A percentile compares a stretch with the other conserved stretches of the same genome.
These are phyloP conservation scores for Allobates femoralis DNA, from an alignment of 2,797 vertebrate species.

Conservation along the genomic window DNA sequence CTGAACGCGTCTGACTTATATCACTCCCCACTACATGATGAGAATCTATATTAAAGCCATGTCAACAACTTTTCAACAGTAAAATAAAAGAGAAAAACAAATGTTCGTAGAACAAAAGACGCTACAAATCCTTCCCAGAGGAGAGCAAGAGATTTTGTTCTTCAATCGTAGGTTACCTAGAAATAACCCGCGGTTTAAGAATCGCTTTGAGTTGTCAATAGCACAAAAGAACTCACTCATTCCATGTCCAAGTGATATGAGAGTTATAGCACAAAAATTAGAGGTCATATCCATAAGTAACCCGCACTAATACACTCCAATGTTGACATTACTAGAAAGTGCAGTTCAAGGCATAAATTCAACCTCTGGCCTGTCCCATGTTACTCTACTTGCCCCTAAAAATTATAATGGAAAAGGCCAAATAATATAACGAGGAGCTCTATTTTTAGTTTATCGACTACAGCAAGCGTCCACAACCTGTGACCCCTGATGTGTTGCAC, in stretches of 20 bases:
- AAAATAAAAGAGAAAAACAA: conserved; percentile 61
- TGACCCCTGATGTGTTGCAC: no score
- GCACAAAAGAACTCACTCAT: background rate
- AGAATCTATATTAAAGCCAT: conserved; percentile 62
- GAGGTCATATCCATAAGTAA: background rate
- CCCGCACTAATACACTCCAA: background rate
- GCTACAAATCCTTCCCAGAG: conserved; percentile 48
- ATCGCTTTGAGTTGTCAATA: background rate
- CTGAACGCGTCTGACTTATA: conserved; percentile 60
- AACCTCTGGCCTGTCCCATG: background rate
- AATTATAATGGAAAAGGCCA: no score
- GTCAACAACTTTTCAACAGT: conserved; percentile 59
- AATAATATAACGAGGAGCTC: no score
- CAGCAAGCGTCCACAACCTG: no score
- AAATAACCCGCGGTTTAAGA: conserved; percentile 30
- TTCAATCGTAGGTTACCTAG: conserved; percentile 28
- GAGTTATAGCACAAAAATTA: background rate
- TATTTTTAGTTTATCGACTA: no score
- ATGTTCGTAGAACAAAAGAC: conserved; percentile 53
- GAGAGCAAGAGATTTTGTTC: conserved; percentile 39
- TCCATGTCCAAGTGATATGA: background rate
- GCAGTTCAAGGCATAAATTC: background rate
- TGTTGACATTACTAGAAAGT: background rate
- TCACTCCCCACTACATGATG: conserved; percentile 63
- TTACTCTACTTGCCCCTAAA: background rate